A percentile compares a stretch with the other conserved stretches of the same genome.
These are phyloP conservation scores for Phymorhynchus buccinoides DNA, from an alignment of 1,140 invertebrate genomes.

Conservation along the genomic window DNA sequence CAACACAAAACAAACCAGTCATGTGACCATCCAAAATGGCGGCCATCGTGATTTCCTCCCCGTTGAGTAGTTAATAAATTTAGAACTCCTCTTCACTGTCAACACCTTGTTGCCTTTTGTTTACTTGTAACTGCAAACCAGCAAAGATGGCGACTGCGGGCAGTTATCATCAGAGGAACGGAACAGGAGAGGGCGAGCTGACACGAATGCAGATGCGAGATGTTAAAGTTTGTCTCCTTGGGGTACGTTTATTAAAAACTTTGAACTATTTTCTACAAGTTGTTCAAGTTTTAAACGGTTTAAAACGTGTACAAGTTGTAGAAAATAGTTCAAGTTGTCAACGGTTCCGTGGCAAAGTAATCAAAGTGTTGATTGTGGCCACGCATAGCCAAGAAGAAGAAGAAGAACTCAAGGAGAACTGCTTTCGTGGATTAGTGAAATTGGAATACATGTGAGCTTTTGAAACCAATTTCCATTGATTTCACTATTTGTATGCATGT, in stretches of 20 bases:
- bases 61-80: neutral
- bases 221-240: conserved; percentile 70
- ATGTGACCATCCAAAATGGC: conserved; percentile 42
- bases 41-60: neutral
- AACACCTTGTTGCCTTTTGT: neutral
- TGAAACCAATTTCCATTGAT: too few relatives aligned
- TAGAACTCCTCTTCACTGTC: neutral
- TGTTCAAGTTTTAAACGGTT: neutral
- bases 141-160: neutral
- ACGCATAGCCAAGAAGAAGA: too few relatives aligned
- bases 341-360: too few relatives aligned
- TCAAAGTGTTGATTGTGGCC: too few relatives aligned
- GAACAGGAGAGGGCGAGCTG: conserved; percentile 14
- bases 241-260: conserved; percentile 55
- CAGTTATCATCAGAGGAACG: neutral
- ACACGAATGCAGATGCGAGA: conserved; percentile 61
- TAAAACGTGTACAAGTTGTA: neutral
- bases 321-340: neutral
- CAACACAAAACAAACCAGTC: neutral
- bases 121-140: neutral
- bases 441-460: neutral
- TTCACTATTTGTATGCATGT: too few relatives aligned
- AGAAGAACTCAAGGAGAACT: neutral
- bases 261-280: neutral
- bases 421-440: neutral